Evolutionary conservation across 2,113 vertebrate species (phyloP), one percentile per base, ranked within the genome.

Genomic region (Drymodes brunneopygia): DNA sequence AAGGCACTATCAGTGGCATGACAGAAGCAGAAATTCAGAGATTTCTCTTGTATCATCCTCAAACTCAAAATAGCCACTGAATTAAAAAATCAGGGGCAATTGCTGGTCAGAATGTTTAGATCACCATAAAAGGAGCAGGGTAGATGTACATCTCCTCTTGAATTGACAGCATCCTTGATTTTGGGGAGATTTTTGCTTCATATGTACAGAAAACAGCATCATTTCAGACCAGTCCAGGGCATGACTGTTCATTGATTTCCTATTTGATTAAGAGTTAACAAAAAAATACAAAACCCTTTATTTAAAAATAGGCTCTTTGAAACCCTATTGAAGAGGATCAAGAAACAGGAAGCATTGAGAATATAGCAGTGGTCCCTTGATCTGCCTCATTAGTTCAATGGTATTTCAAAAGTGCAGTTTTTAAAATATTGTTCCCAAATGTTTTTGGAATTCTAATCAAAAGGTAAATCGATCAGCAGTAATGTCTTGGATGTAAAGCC

Each of bases 371-470:
- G 62, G 83, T 78, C 57, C 67, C 88, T 94, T 95, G 81, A 94
- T 96, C 88, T 2, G 5, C 45, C 80, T 94, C 86, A 86, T 93
- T 96, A 94, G 92, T 79, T 95, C 91, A 95, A 92, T 85, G 75
- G 56, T 60, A 80, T 96, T 97, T 96, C 74, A 88, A 50, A 95
- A 93, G 70, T 53, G 51, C 20, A 71, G 40, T 31, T 86, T 87
- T 93, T 94, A 86, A 96, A 95, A 77, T 96, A 92, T 60, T 91
- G 58, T 95, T 95, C 81, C 82, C 66, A 71, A 67, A 85, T 7
- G 3, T 88, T 96, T 97, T 86, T 93, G 90, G 86, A 93, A 94
- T 97, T 94, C 73, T 93, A 78, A 92, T 96, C 88, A 93, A 92
- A 56, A 94, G 20, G 23, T 83, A 67, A 92, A 94, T 94, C 15